Evolutionary conservation across 2,888 invertebrate species (phyloP).

Genomic region (Cryptosula pallasiana): DNA sequence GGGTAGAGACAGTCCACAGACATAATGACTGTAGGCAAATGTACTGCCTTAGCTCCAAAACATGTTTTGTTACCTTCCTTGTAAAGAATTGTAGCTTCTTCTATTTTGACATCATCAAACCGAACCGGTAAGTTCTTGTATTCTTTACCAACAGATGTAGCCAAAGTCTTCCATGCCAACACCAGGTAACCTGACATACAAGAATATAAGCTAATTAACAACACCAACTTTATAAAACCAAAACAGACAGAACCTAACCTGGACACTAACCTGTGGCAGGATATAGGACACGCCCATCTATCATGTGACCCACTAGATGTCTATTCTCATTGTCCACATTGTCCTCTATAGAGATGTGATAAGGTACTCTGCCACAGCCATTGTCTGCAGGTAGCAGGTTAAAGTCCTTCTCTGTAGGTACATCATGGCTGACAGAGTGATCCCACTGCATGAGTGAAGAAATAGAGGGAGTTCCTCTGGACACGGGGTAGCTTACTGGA

Average conservation of each 20-base stretch:
- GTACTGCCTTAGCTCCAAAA: not conserved
- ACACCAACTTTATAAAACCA: too few relatives aligned
- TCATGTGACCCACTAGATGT: slow-evolving; percentile 73
- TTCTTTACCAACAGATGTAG: slow-evolving; percentile 43
- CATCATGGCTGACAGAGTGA: slow-evolving; percentile 76
- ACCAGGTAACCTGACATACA: slow-evolving; percentile 57
- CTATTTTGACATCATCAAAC: slow-evolving; percentile 83
- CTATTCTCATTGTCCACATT: slow-evolving; percentile 51
- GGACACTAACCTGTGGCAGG: slow-evolving; percentile 73
- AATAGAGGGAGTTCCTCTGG: slow-evolving; percentile 77
- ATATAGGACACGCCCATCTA: slow-evolving; percentile 83
- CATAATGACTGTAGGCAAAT: not conserved
- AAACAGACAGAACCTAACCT: too few relatives aligned
- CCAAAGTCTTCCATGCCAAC: slow-evolving; percentile 56
- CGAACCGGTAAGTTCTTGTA: slow-evolving; percentile 74
- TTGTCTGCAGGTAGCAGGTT: not conserved
- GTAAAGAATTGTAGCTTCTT: slow-evolving; percentile 86
- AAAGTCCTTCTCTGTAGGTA: slow-evolving; percentile 32
- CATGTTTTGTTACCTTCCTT: slow-evolving; percentile 40
- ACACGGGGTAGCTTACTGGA: slow-evolving; percentile 68
- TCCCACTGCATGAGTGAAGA: slow-evolving; percentile 83
- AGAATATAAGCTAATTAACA: not conserved
- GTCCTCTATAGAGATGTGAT: slow-evolving; percentile 32
- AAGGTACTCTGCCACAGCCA: slow-evolving; percentile 29
- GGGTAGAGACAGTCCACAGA: too few relatives aligned